Conservation (phyloP, 1,140 invertebrate species). For the Dreissena polymorpha region DNA sequence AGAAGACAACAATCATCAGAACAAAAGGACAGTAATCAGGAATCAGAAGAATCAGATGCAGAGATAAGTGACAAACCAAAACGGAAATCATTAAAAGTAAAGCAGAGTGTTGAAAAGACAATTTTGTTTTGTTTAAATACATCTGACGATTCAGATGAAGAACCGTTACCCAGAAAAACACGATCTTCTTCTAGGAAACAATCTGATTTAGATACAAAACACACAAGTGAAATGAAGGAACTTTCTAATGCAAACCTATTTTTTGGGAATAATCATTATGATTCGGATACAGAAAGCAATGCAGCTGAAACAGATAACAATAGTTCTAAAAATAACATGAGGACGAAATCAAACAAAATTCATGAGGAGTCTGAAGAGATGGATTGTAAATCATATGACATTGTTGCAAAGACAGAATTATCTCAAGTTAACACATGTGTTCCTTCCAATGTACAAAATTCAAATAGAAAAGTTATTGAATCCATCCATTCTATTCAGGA, state of each 20-base stretch:
- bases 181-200: too few relatives aligned
- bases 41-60: constrained; percentile 14
- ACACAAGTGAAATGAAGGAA: not conserved
- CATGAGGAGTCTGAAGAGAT: constrained; percentile 36
- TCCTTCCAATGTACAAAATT: not conserved
- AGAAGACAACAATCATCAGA: not conserved
- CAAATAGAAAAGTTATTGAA: constrained; percentile 16
- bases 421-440: constrained; percentile 16
- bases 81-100: not conserved
- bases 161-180: too few relatives aligned
- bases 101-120: too few relatives aligned
- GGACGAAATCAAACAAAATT: constrained; percentile 12
- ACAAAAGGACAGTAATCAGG: constrained; percentile 24
- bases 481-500: not conserved
- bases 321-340: not conserved
- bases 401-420: not conserved
- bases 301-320: constrained; percentile 32
- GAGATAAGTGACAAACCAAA: too few relatives aligned
- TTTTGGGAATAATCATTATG: constrained; percentile 19
- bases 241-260: not conserved
- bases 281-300: constrained; percentile 51
- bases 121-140: too few relatives aligned
- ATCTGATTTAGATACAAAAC: too few relatives aligned
- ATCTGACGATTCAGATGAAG: too few relatives aligned
- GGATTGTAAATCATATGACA: not conserved